These are phyloP conservation scores for Macrosteles quadrilineatus DNA, from an alignment of 1,140 invertebrate genomes.

Conservation along the genomic window DNA sequence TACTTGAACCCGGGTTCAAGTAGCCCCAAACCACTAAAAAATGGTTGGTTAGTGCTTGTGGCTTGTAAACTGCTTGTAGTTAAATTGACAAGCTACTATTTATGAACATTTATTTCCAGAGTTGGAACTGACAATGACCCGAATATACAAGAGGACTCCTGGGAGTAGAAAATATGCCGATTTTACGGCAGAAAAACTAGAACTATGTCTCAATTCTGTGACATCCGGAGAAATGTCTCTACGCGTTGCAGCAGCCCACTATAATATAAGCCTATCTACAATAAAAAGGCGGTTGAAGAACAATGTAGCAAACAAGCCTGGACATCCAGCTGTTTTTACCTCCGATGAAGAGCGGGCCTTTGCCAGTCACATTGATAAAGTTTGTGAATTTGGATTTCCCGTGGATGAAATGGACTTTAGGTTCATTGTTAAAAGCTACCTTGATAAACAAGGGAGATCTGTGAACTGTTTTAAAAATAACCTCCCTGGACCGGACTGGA, in stretches of 20 bases:
- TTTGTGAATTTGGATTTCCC: slow-evolving; percentile 31
- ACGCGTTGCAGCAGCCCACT: slow-evolving; percentile 29
- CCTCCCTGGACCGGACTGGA: slow-evolving; percentile 45
- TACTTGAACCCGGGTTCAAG: slow-evolving; percentile 24
- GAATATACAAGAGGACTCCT: slow-evolving; percentile 25
- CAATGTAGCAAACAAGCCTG: slow-evolving; percentile 15
- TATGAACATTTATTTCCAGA: not conserved
- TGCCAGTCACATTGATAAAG: slow-evolving; percentile 12
- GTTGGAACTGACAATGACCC: not conserved
- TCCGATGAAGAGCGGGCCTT: slow-evolving; percentile 28
- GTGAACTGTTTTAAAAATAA: slow-evolving; percentile 43
- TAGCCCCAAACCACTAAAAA: not conserved
- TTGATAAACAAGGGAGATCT: slow-evolving; percentile 16
- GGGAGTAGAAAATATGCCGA: slow-evolving; percentile 34
- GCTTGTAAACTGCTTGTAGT: not conserved
- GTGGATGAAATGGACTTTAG: slow-evolving; percentile 29
- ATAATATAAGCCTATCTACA: slow-evolving; percentile 30
- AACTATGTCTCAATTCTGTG: slow-evolving; percentile 31
- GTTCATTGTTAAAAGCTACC: slow-evolving; percentile 21
- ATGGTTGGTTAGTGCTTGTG: too few species aligned
- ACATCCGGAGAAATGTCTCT: slow-evolving; percentile 25
- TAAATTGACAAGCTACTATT: not conserved
- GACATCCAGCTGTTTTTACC: slow-evolving; percentile 22
- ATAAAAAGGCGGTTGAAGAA: slow-evolving; percentile 32
- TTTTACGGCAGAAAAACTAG: slow-evolving; percentile 27